A percentile compares a stretch with the other conserved stretches of the same genome.
These are phyloP conservation scores for Gastrophryne carolinensis DNA, from an alignment of 2,797 vertebrate species.

Conservation along the genomic window DNA sequence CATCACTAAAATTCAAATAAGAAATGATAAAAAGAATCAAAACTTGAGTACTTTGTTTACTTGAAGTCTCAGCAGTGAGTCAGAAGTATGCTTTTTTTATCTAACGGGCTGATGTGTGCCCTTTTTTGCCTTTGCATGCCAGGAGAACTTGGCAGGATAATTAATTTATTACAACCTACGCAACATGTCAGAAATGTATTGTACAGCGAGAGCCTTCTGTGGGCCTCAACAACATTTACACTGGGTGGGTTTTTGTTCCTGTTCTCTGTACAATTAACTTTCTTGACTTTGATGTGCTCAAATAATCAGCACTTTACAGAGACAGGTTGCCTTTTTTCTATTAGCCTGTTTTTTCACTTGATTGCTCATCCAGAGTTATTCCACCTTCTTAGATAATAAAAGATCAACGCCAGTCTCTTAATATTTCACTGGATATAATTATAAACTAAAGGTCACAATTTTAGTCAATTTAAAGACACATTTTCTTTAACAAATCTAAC, in stretches of 20 bases:
- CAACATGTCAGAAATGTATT: slow-evolving; percentile 45
- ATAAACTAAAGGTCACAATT: too few relatives aligned
- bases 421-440: too few relatives aligned
- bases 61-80: slow-evolving; percentile 2
- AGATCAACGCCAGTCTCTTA: not conserved
- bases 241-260: slow-evolving; percentile 22
- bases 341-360: slow-evolving; percentile 49
- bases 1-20: not conserved
- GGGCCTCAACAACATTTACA: slow-evolving; percentile 21
- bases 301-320: slow-evolving; percentile 32
- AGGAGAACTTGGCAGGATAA: slow-evolving; percentile 40
- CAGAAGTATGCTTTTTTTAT: slow-evolving; percentile 38
- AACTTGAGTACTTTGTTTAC: slow-evolving; percentile 30
- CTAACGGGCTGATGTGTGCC: slow-evolving; percentile 35
- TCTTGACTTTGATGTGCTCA: slow-evolving; percentile 47
- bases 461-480: too few relatives aligned
- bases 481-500: too few relatives aligned
- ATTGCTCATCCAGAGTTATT: slow-evolving; percentile 9
- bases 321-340: slow-evolving; percentile 34
- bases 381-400: not conserved
- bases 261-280: slow-evolving; percentile 32
- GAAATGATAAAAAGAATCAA: not conserved
- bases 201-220: slow-evolving; percentile 15
- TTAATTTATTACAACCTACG: slow-evolving; percentile 51
- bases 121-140: slow-evolving; percentile 29